phyloP scores from a whole-genome alignment of 1,140 invertebrate genomes.

The Linepithema humile region DNA sequence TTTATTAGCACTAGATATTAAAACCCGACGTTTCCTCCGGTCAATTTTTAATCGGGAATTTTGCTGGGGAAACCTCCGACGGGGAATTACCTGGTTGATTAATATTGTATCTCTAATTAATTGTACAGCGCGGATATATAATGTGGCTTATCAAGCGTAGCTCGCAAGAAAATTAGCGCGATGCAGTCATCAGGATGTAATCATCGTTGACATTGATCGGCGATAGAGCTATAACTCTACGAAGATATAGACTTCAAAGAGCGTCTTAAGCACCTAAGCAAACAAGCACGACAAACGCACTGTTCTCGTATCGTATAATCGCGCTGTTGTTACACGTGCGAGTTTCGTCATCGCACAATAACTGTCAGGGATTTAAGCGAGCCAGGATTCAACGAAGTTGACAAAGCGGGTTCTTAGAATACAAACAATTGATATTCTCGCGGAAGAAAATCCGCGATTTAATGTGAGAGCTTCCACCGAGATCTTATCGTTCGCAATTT shows the following conservation, averaged over 20 bases:
- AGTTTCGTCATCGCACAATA: slow-evolving; percentile 14
- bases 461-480: background rate
- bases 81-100: background rate
- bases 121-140: background rate
- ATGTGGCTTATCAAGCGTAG: background rate
- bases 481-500: background rate
- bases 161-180: slow-evolving; percentile 26
- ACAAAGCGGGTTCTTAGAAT: background rate
- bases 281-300: slow-evolving; percentile 23
- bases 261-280: slow-evolving; percentile 17
- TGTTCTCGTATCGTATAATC: slow-evolving; percentile 17
- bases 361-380: background rate
- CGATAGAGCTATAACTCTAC: background rate
- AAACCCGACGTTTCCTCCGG: too few relatives aligned
- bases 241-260: slow-evolving; percentile 20
- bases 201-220: slow-evolving; percentile 36
- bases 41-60: too few relatives aligned
- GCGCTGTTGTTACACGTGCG: slow-evolving; percentile 16
- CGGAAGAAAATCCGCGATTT: background rate
- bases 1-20: too few relatives aligned
- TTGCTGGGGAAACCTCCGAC: background rate
- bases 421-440: background rate
- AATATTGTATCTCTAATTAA: background rate
- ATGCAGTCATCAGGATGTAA: background rate
- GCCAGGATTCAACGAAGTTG: background rate